Base-by-base conservation (phyloP, 2,113 vertebrate genomes). In the Phaethon lepturus region DNA sequence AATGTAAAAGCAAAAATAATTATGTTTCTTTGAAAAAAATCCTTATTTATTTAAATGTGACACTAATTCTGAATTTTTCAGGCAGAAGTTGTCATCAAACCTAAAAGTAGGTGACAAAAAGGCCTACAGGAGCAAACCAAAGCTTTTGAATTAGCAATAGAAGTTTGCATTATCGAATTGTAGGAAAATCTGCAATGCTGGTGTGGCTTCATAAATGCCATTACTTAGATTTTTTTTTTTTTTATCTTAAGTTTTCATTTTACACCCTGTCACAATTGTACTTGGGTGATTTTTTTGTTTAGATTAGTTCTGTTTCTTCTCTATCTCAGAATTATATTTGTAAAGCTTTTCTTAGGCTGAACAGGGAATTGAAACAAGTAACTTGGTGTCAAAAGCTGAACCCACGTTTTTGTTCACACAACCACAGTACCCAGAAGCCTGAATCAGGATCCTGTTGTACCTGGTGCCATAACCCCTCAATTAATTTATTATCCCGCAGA, bases 391-490 rank as follows among this genome's bases (percentile, higher is more conserved):
- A 71, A 47, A 78, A 78, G 33, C 56, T 31, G 44, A 90, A 35
- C 8, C 2, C 64, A 9, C 0, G 1, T 20, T 10, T 33, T 47
- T 55, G 55, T 80, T n/a, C 1, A 7, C 23, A 26, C 7, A 66
- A 31, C 58, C 47, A 17, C 2, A 10, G 53, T 52, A 60, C 29
- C 35, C n/a, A 71, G 49, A 73, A 87, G 13, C 11, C 35, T 26
- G 14, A 47, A 38, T 31, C 7, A 12, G 35, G 26, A 50, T 64
- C n/a, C 55, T 58, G 8, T 26, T 58, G 28, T 24, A 42, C 13
- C 19, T 42, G n/a, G 22, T 0, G 0, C 31, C 26, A n/a, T 25
- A 82, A 7, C 13, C 5, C 28, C 24, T 2, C 12, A 35, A 55
- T 38, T n/a, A 80, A 68, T n/a, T 0, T 1, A 9, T 58, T 67